These are phyloP conservation scores for Antennarius maculatus DNA, from an alignment of 2,797 vertebrate species.

Conservation along the genomic window DNA sequence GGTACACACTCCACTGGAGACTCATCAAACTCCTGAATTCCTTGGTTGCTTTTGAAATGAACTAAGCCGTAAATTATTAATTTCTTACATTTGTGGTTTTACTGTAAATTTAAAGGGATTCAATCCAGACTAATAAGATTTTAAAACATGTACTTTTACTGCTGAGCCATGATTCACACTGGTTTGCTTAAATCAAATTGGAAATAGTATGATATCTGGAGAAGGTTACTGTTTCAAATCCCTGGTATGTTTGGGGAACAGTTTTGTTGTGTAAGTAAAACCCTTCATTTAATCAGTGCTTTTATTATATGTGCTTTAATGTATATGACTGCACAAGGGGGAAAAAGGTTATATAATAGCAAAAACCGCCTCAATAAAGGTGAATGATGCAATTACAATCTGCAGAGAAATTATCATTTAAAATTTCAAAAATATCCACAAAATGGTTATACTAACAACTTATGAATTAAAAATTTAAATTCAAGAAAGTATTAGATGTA, in stretches of 20 bases:
- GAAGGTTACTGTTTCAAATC: constrained; percentile 15
- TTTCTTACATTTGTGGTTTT: constrained; percentile 2
- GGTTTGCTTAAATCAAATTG: constrained; percentile 13
- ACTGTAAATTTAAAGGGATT: neutral
- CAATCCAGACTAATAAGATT: neutral
- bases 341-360: neutral
- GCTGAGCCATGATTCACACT: neutral
- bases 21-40: constrained; percentile 11
- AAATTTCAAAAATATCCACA: no score
- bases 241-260: neutral
- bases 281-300: neutral
- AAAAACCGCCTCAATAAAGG: neutral
- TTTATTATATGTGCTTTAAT: no score
- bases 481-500: no score
- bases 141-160: constrained; percentile 1
- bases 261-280: neutral
- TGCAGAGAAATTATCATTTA: no score
- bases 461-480: neutral
- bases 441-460: no score
- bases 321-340: no score
- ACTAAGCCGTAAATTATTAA: constrained; percentile 17
- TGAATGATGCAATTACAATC: neutral
- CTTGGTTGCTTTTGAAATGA: constrained; percentile 10
- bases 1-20: constrained; percentile 1
- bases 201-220: constrained; percentile 8